Base-by-base conservation (phyloP, 2,888 invertebrate genomes). In the Lepas anatifera region DNA sequence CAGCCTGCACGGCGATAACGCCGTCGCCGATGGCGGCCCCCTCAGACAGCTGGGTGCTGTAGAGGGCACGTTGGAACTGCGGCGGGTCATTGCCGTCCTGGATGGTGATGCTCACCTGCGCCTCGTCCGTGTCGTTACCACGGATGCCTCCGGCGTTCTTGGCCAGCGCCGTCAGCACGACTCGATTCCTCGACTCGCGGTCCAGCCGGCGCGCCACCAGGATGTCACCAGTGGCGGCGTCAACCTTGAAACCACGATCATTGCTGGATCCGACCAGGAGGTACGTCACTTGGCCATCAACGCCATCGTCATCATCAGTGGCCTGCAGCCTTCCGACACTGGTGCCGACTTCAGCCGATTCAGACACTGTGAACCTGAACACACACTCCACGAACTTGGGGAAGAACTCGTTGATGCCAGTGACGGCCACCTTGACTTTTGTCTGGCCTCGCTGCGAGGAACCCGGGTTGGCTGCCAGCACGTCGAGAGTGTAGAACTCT, bases 41-140 rank as follows among this genome's bases (percentile, higher is more conserved):
- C 82, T 97, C 96, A 1, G 89, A 88, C 32, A 96, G 85, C 72
- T 85, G 85, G 0, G 89, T 86, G 76, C 89, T 88, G 78, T 96
- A 96, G 29, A 85, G 78, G 68, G 84, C 84, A 76, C 89, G 86
- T n/a, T 88, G 80, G 78, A 97, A 97, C 78, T 92, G 92, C 0
- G 96, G 96, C 0, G 96, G 94, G 82, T 96, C 96, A 78, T 96
- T 96, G 29, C 95, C 95, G 79, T 96, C 96, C 81, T 95, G 92
- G 73, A 97, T 91, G 0, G 91, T 89, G 73, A 97, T 89, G 67
- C 92, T 90, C 0, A 97, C 91, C 81, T 93, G 92, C 6, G 95
- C 95, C 81, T 93, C 94, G 78, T 95, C 95, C 0, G 95, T 95
- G 77, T 96, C 95, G 78, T 95, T 95, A 4, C 96, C 96, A 50